phyloP scores from a whole-genome alignment of 2,888 invertebrate species.

The Rotaria magnacalcarata region DNA sequence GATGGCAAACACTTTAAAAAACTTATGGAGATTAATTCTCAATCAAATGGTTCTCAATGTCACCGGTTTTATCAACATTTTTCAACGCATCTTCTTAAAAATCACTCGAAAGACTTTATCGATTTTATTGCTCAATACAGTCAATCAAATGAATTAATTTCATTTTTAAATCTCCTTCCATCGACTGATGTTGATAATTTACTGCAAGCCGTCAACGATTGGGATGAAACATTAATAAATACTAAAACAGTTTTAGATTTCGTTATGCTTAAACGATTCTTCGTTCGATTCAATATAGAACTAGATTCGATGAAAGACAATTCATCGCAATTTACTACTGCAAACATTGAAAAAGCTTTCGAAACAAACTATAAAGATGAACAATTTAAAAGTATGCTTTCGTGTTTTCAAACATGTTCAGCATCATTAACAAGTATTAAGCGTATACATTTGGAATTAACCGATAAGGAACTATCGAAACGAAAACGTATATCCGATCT shows the following conservation, averaged over 20 bases:
- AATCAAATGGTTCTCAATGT: not conserved
- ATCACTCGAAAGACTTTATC: not conserved
- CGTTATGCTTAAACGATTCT: not conserved
- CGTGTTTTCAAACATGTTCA: not conserved
- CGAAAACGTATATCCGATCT: constrained; percentile 5
- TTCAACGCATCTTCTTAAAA: not conserved
- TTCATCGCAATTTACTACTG: no score
- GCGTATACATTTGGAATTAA: constrained; percentile 16
- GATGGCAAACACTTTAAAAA: not conserved
- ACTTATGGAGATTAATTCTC: not conserved
- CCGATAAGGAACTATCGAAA: not conserved
- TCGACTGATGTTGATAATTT: constrained; percentile 21
- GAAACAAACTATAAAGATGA: not conserved
- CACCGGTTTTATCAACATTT: not conserved
- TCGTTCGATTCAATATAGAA: not conserved
- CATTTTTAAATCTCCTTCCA: not conserved
- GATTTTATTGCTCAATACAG: not conserved
- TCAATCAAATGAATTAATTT: not conserved
- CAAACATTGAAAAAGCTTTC: not conserved
- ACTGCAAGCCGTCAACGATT: constrained; percentile 2
- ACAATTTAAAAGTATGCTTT: not conserved
- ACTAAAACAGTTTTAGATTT: not conserved
- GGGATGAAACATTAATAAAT: constrained; percentile 27
- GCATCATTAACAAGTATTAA: not conserved
- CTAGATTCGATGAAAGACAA: not conserved